Conservation (phyloP, 2,113 vertebrate genomes). For the Phyllostomus discolor region DNA sequence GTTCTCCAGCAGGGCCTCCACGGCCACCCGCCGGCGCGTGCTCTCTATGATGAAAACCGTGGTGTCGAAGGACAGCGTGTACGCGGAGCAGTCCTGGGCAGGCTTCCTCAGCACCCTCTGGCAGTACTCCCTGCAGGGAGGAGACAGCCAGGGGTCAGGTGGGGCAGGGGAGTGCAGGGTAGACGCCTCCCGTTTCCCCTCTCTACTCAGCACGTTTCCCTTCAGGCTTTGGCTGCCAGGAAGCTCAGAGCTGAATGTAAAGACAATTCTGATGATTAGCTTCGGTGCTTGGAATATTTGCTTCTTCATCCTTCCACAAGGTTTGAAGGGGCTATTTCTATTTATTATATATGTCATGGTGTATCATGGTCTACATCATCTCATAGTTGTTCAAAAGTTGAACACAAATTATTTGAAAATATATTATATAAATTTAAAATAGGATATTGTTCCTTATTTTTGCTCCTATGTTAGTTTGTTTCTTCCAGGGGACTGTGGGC, state of each 20-base stretch:
- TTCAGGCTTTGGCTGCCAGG: slow-evolving; percentile 13
- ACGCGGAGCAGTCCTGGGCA: slow-evolving; percentile 72
- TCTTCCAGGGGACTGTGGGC: neutral
- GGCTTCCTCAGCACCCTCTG: slow-evolving; percentile 77
- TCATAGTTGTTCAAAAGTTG: neutral
- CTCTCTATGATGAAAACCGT: slow-evolving; percentile 86
- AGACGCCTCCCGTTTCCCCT: fast-evolving
- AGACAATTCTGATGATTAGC: neutral
- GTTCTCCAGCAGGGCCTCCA: slow-evolving; percentile 92
- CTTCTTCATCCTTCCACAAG: neutral
- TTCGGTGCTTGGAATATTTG: neutral
- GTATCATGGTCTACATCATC: neutral
- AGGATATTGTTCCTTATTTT: neutral
- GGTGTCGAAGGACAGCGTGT: slow-evolving; percentile 80
- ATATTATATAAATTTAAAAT: neutral
- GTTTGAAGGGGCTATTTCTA: neutral
- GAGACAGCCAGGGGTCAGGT: neutral
- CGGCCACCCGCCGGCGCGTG: slow-evolving; percentile 85
- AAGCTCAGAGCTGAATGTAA: neutral
- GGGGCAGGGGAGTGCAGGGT: fast-evolving
- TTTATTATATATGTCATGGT: neutral
- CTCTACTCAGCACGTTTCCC: neutral
- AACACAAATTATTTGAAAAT: neutral
- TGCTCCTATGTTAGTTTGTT: neutral
- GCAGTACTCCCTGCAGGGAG: slow-evolving; percentile 87